phyloP scores from a whole-genome alignment of 2,797 vertebrate genomes.

The Ispidina lecontei region DNA sequence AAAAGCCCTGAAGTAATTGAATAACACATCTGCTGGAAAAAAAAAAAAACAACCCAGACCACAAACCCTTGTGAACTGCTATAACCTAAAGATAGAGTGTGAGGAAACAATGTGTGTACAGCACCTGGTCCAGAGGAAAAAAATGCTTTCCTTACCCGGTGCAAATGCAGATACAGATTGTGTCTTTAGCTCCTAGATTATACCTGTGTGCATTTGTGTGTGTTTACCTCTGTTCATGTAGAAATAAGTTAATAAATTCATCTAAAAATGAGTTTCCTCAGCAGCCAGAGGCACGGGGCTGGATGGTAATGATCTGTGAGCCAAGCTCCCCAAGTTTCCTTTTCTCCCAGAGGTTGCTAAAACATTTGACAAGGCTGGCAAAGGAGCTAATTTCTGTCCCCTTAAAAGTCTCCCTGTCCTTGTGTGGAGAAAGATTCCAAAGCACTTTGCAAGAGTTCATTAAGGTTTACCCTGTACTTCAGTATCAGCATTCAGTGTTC shows the following conservation, averaged over 20 bases:
- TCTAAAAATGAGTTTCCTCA: not conserved
- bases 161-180: slow-evolving; percentile 24
- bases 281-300: not conserved
- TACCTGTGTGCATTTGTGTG: not conserved
- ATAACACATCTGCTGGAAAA: slow-evolving; percentile 71
- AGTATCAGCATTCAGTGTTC: not conserved
- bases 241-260: not conserved
- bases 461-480: not conserved
- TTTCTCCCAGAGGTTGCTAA: not conserved
- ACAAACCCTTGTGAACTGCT: slow-evolving; percentile 52
- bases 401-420: not conserved
- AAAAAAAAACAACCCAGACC: not conserved
- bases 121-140: slow-evolving; percentile 7
- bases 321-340: not conserved
- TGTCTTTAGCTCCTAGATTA: slow-evolving; percentile 6
- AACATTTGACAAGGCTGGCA: not conserved
- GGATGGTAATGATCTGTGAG: not conserved
- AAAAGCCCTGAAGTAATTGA: slow-evolving; percentile 76
- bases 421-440: not conserved
- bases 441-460: not conserved
- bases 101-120: slow-evolving; percentile 62
- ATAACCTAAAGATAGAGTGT: slow-evolving; percentile 60
- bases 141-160: slow-evolving; percentile 38
- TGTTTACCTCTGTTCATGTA: not conserved
- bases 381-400: not conserved